Conservation (phyloP, 2,888 invertebrate species). For the Stenurella melanura region DNA sequence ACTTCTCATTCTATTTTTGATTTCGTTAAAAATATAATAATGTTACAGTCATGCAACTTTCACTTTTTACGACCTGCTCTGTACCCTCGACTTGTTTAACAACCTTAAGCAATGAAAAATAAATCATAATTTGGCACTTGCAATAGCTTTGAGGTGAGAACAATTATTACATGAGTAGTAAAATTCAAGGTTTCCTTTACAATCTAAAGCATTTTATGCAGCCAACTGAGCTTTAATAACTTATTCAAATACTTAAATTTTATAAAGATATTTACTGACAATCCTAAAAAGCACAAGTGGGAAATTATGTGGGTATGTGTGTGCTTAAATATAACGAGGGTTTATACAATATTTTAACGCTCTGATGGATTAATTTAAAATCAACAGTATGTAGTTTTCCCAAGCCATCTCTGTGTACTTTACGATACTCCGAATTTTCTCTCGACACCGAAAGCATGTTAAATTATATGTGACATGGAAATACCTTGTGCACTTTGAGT, state of each 20-base stretch:
- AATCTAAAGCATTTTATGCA: not conserved
- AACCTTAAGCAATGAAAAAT: not conserved
- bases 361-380: slow-evolving; percentile 40
- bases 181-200: not conserved
- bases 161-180: not conserved
- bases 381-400: slow-evolving; percentile 39
- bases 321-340: slow-evolving; percentile 36
- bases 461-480: slow-evolving; percentile 23
- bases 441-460: slow-evolving; percentile 3
- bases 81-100: not conserved
- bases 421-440: not conserved
- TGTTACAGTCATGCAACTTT: too few species aligned
- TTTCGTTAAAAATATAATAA: too few species aligned
- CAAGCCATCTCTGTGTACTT: slow-evolving; percentile 24
- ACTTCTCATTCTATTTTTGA: too few species aligned
- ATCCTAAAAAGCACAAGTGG: slow-evolving; percentile 22
- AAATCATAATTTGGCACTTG: not conserved
- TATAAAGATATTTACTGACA: slow-evolving; percentile 20
- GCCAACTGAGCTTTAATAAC: not conserved
- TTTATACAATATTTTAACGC: slow-evolving; percentile 43
- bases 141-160: not conserved
- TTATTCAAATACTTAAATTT: slow-evolving; percentile 25
- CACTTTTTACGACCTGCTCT: too few species aligned
- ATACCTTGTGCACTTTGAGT: slow-evolving; percentile 16
- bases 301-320: slow-evolving; percentile 32